phyloP scores from a whole-genome alignment of 1,140 invertebrate species.

The Procambarus clarkii region DNA sequence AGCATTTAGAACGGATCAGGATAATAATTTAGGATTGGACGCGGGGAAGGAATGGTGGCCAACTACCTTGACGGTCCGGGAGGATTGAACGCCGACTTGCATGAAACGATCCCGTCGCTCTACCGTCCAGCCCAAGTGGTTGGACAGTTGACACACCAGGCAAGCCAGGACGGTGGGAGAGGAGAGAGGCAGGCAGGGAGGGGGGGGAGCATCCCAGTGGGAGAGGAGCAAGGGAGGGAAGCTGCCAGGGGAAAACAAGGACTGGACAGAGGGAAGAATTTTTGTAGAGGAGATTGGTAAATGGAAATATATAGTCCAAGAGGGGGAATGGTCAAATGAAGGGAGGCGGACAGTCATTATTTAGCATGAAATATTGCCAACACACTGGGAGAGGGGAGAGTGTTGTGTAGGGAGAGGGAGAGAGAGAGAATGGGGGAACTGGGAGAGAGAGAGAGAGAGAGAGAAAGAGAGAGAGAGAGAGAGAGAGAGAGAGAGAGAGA shows the following conservation, averaged over 20 bases:
- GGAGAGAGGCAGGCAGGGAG: background rate
- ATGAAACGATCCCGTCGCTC: too few relatives aligned
- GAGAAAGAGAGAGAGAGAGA: conserved; percentile 3
- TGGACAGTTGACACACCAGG: background rate
- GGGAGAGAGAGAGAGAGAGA: background rate
- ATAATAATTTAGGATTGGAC: too few relatives aligned
- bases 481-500: conserved; percentile 4
- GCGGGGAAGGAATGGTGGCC: too few relatives aligned
- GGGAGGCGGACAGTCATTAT: background rate
- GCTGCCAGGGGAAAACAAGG: background rate
- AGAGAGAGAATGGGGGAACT: too few relatives aligned
- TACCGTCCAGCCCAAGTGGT: too few relatives aligned
- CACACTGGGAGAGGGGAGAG: background rate
- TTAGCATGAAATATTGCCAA: background rate
- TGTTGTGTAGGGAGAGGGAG: too few relatives aligned
- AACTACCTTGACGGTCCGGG: too few relatives aligned
- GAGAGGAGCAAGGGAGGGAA: background rate
- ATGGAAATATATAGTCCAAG: background rate
- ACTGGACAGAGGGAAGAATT: background rate
- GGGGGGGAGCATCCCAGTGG: background rate
- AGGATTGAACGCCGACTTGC: too few relatives aligned
- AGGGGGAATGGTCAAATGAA: background rate
- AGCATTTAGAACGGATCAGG: too few relatives aligned
- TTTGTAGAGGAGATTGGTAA: background rate
- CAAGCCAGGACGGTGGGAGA: background rate